Base-by-base conservation (phyloP, 2,797 vertebrate genomes). In the Oreochromis grahami region DNA sequence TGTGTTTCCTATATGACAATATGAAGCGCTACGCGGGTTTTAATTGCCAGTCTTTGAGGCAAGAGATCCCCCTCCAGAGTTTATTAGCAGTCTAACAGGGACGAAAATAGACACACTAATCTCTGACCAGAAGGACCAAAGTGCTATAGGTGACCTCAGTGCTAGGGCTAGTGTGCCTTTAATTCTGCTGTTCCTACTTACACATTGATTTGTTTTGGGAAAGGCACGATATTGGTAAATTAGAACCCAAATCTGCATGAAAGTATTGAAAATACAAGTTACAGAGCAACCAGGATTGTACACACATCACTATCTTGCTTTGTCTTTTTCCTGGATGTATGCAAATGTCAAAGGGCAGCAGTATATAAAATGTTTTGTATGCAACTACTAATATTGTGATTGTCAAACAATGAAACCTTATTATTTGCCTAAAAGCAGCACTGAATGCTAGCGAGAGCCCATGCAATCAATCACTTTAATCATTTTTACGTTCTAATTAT, bases 81-180 rank as follows among this genome's bases (percentile, higher is more conserved):
- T 84, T 81, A 78, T 85, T 60, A 86, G 81, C 43, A 74, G 68
- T 50, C 26, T 81, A 56, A 56, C 83, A 76, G 80, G 63, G 55
- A 55, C 81, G 81, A 43, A 90, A 92, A 93, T 88, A 92, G 86
- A 81, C 4, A 7, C 76, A n/a, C 43, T 89, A 84, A 82, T 91
- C 76, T 87, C 41, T 65, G 65, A 87, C 41, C 41, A 65, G 14
- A 76, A 78, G 58, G 65, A 87, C 41, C 41, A 65, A 13, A 76
- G 81, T 76, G 82, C 80, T 34, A 14, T 24, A 77, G 79, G 53
- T 85, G 81, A 76, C 26, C 43, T 84, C 81, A 88, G 83, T 80
- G 86, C 86, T 51, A 70, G 24, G 41, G 11, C 8, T 36, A 12
- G n/a, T 45, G 41, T 70, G 41, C 76, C 51, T 77, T 14, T 74